phyloP scores from a whole-genome alignment of 1,140 invertebrate genomes.

The Oreohelix idahoensis region DNA sequence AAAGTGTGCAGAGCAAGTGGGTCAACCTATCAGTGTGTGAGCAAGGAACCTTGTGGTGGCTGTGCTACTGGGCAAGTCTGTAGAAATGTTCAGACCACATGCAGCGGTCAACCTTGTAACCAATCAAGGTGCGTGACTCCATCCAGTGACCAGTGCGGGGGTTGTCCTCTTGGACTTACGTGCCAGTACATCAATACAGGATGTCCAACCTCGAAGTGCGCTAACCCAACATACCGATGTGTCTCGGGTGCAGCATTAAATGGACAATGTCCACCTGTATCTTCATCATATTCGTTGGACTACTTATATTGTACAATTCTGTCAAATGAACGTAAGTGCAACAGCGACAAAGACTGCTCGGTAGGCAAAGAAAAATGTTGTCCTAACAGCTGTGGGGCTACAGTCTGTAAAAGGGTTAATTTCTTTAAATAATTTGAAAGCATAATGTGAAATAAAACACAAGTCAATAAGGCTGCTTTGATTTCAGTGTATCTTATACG shows the following conservation, averaged over 20 bases:
- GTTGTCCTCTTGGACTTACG: background rate
- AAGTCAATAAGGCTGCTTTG: background rate
- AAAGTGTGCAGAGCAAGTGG: background rate
- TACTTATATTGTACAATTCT: background rate
- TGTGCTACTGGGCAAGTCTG: background rate
- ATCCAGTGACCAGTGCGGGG: background rate
- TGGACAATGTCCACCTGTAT: background rate
- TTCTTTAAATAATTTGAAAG: background rate
- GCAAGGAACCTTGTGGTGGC: constrained; percentile 1
- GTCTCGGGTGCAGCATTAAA: background rate
- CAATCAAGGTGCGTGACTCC: background rate
- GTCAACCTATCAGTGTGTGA: background rate
- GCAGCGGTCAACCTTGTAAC: background rate
- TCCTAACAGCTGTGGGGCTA: background rate
- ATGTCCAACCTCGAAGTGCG: background rate
- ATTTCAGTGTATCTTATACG: too few species aligned
- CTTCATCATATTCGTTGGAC: background rate
- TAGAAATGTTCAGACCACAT: background rate
- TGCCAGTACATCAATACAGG: constrained; percentile 1
- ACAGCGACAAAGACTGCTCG: background rate
- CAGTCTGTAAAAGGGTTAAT: background rate
- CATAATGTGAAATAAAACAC: background rate
- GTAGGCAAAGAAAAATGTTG: background rate
- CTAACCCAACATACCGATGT: background rate
- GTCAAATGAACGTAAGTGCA: background rate